Percentiles rank a stretch among this genome's conserved stretches.
Conservation (phyloP, 2,113 vertebrate species). For the Lamprologus callipterus region DNA sequence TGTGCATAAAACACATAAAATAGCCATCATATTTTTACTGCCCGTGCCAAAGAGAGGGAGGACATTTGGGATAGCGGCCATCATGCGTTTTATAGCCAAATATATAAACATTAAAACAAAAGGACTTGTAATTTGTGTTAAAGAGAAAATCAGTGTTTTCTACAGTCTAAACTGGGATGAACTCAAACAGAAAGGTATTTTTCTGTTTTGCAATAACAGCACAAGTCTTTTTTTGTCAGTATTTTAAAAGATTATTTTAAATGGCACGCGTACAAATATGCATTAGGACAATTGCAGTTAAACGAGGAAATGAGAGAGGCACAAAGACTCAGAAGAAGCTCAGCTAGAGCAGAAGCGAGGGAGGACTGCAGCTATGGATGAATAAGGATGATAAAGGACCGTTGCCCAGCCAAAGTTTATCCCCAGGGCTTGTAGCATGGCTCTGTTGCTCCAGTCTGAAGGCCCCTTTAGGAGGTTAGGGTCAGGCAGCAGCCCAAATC, state of each 20-base stretch:
- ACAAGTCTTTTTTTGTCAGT: background rate
- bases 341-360: background rate
- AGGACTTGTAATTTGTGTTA: too few species aligned
- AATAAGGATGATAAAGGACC: constrained; percentile 53
- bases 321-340: background rate
- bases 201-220: background rate
- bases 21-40: background rate
- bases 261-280: background rate
- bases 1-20: background rate
- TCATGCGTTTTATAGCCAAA: background rate
- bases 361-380: constrained; percentile 14
- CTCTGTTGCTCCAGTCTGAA: constrained; percentile 17
- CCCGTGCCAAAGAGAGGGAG: background rate
- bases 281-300: background rate
- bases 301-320: background rate
- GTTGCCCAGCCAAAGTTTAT: constrained; percentile 19
- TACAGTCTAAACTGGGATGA: background rate
- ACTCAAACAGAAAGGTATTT: background rate
- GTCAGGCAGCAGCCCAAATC: constrained; percentile 50
- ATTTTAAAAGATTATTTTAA: background rate
- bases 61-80: background rate
- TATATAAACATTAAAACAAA: background rate
- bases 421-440: constrained; percentile 27
- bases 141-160: background rate
- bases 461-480: constrained; percentile 45